Evolutionary conservation across 2,888 invertebrate genomes (phyloP), one percentile per base, ranked within the genome.

Genomic region (Cephus sareptanus): DNA sequence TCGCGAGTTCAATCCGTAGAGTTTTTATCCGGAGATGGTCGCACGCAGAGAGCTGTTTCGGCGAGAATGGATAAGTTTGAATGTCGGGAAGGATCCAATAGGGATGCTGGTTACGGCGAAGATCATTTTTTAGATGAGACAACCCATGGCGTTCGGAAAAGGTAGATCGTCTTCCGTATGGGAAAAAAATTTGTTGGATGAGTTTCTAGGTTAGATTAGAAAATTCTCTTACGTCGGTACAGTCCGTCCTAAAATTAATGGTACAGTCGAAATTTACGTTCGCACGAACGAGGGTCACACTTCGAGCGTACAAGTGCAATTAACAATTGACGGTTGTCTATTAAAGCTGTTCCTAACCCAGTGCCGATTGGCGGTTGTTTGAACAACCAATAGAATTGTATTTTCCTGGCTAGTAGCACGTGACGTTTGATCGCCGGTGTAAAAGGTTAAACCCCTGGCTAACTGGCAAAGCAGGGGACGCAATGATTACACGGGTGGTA

Each of bases 401-500:
- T 80, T 79, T 56, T 56, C 2, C 9, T 15, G 23, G 23, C 6
- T 23, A 1, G 56, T 56, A 56, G 9, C 23, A 37, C 34, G 79
- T 73, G 79, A 81, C 83, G 83, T 83, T 85, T 81, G 81, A 68
- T 74, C 74, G 81, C 77, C 56, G 9, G 56, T 56, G 56, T 56
- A 74, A 75, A 71, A 79, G 35, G 77, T 68, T 40, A n/a, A 56
- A 79, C 69, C 78, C 9, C 9, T 23, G 23, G 6, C 9, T 56
- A 56, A 56, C 23, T 23, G 9, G 56, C 56, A 56, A 56, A 56
- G 56, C 56, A 56, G 56, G 56, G 56, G 9, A 56, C 23, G 85
- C 85, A 86, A 89, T 88, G 87, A 89, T 89, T 87, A 87, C 86
- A 83, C 83, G 85, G 85, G 88, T 86, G 85, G 86, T 81, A 84